Evolutionary conservation across 1,140 invertebrate species (phyloP), one percentile per base, ranked within the genome.

Genomic region (Micrasema minimum): DNA sequence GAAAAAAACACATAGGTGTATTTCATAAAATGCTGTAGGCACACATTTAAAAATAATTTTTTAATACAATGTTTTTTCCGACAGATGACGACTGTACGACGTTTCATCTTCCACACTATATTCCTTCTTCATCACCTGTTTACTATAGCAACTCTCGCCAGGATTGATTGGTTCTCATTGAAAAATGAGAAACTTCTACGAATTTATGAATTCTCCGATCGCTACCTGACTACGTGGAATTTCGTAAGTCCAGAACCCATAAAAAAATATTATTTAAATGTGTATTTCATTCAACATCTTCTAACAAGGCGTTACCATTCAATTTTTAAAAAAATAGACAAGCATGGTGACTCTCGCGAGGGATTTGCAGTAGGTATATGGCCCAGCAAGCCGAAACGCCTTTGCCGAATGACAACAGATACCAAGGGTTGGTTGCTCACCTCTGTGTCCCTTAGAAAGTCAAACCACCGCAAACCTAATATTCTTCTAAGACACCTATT

Each of bases 141-240:
- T 2, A 51, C 53, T 1, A 12, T 64, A 20, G 37, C n/a, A 10
- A 3, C 14, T 3, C 59, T 71, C 35, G 14, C 26, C 10, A 16
- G 9, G 3, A 12, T 71, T 22, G 69, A 71, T 61, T 71, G 31
- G 46, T 16, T 18, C 2, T 37, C 7, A 0, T 4, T n/a, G 9
- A 72, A 51, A 16, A 43, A 67, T 26, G 64, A 23, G 41, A 66
- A 37, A 18, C 18, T 72, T 11, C 12, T 72, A 11, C 50, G 67
- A 16, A 66, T 72, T 0, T 11, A 22, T 9, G 51, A 72, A 18
- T 75, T 73, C 41, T 69, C 72, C 23, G 37, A 48, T 1, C 38
- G 50, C 1, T 75, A 62, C 66, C 68, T 75, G 37, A 72, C 59
- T 16, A 57, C 55, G 0, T 75, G 74, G 74, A 75, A 72, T 37